phyloP scores from a whole-genome alignment of 2,797 vertebrate genomes.

The Pteronotus mesoamericanus region DNA sequence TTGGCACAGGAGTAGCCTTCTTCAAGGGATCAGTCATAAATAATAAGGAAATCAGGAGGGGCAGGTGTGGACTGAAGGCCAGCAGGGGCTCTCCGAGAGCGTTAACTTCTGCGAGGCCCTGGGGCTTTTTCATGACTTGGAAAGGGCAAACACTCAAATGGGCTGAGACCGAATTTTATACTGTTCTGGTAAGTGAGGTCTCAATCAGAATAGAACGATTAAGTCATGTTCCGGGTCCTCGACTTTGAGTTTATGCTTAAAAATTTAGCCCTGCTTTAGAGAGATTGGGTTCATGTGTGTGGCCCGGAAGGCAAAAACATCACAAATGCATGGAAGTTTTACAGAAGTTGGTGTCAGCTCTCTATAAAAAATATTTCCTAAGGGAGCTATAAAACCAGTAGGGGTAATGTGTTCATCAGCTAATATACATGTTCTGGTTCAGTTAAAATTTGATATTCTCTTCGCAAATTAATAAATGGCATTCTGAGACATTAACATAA shows the following conservation, averaged over 20 bases:
- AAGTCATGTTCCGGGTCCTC: not conserved
- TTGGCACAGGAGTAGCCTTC: not conserved
- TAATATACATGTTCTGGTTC: slow-evolving; percentile 26
- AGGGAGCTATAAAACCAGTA: slow-evolving; percentile 37
- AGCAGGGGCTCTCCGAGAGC: not conserved
- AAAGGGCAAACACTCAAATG: not conserved
- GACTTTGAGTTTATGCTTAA: slow-evolving; percentile 3
- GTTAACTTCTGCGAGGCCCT: not conserved
- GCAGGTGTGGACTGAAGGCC: not conserved
- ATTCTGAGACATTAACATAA: slow-evolving; percentile 47
- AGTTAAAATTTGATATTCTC: slow-evolving; percentile 59
- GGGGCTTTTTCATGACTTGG: not conserved
- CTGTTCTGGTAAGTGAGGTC: not conserved
- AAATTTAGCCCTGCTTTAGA: not conserved
- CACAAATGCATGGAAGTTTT: slow-evolving; percentile 30
- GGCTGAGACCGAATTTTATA: not conserved
- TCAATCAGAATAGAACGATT: not conserved
- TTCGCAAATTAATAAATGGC: slow-evolving; percentile 52
- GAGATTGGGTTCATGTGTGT: slow-evolving; percentile 22
- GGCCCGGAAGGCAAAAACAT: not conserved
- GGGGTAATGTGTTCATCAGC: slow-evolving; percentile 42
- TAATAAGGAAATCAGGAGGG: not conserved
- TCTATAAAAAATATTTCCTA: slow-evolving; percentile 54
- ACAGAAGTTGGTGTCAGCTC: slow-evolving; percentile 44
- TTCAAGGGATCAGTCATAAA: not conserved